phyloP scores from a whole-genome alignment of 2,113 vertebrate genomes.

The Gnathonemus echidnorhynchus region DNA sequence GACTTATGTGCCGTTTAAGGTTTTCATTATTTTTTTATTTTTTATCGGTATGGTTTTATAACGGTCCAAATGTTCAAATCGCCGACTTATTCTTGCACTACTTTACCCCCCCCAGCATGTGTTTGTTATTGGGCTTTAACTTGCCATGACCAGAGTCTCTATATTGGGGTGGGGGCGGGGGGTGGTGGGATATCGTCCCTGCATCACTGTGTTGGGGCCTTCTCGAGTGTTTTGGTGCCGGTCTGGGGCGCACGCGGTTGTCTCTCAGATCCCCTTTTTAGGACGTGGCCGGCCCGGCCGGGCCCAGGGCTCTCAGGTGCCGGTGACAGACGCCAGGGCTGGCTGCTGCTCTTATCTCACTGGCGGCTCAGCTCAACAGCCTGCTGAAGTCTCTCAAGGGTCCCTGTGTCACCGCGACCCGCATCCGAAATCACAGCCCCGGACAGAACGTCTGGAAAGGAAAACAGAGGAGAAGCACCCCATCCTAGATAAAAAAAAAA shows the following conservation, averaged over 20 bases:
- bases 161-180: no score
- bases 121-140: background rate
- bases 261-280: constrained; percentile 45
- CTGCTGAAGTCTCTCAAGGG: background rate
- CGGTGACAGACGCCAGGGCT: constrained; percentile 49
- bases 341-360: constrained; percentile 42
- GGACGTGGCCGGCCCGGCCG: constrained; percentile 26
- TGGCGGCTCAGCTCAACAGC: background rate
- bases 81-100: background rate
- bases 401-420: constrained; percentile 36
- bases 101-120: background rate
- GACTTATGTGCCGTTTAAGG: background rate
- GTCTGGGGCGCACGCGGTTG: constrained; percentile 15
- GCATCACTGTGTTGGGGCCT: background rate
- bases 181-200: background rate
- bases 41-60: background rate
- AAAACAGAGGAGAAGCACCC: constrained; percentile 42
- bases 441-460: constrained; percentile 32
- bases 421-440: constrained; percentile 48
- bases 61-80: background rate
- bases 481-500: constrained; percentile 54
- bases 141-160: background rate
- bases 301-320: constrained; percentile 41
- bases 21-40: background rate
- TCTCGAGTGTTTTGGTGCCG: background rate